Percentiles rank a stretch among this genome's conserved stretches.
Conservation (phyloP, 1,140 invertebrate species). For the Ostrea denselamellosa region DNA sequence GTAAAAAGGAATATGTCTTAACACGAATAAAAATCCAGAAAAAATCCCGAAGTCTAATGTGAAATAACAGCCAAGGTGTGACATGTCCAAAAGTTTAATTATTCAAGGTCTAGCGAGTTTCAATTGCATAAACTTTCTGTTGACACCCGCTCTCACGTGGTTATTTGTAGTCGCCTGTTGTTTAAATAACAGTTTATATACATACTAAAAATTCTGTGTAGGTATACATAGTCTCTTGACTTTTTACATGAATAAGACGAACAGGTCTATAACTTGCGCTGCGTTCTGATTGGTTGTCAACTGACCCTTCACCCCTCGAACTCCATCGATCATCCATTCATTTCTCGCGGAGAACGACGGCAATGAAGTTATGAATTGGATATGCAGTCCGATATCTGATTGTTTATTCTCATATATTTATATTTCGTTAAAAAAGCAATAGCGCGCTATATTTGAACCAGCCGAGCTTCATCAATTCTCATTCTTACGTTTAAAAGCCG, state of each 20-base stretch:
- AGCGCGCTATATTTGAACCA: constrained; percentile 14
- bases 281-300: background rate
- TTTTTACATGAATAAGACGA: background rate
- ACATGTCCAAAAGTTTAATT: background rate
- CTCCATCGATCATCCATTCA: constrained; percentile 32
- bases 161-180: constrained; percentile 17
- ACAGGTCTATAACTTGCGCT: background rate
- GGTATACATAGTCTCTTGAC: constrained; percentile 4
- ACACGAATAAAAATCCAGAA: background rate
- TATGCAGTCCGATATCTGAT: background rate
- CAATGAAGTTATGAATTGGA: constrained; percentile 26
- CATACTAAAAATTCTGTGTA: constrained; percentile 12
- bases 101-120: background rate
- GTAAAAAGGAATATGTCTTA: background rate
- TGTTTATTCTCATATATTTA: constrained; percentile 17
- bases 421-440: background rate
- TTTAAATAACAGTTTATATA: constrained; percentile 27
- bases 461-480: background rate
- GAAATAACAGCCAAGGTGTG: background rate
- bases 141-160: constrained; percentile 20
- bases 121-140: constrained; percentile 26
- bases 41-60: background rate
- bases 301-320: constrained; percentile 3
- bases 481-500: constrained; percentile 6
- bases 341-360: constrained; percentile 14